Evolutionary conservation across 1,140 invertebrate genomes (phyloP).

Genomic region (Phocides pigmalion): DNA sequence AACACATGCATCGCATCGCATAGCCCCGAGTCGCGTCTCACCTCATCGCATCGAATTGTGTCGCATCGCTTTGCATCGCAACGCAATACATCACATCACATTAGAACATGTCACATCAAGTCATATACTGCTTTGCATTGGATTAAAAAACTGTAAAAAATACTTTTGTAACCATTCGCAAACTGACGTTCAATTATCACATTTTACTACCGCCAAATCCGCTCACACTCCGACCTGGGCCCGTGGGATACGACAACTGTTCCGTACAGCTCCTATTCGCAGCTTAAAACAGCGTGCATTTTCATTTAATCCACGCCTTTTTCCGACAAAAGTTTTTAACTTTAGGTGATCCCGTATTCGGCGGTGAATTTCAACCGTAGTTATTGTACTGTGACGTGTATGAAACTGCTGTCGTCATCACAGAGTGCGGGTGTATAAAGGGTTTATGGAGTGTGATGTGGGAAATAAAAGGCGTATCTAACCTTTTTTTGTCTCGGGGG

Average conservation of each 20-base stretch:
- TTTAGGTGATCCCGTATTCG: conserved; percentile 33
- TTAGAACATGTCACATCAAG: no score
- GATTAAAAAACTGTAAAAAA: no score
- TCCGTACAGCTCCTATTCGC: neutral
- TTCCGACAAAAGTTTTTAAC: conserved; percentile 35
- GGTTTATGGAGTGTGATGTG: conserved; percentile 13
- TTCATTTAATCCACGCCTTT: conserved; percentile 26
- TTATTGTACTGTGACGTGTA: conserved; percentile 5
- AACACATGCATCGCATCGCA: no score
- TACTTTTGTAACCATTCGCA: no score
- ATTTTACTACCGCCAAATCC: neutral
- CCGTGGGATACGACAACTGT: conserved; percentile 8
- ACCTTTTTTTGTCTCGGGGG: neutral
- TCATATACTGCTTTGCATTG: no score
- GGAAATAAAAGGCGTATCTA: neutral
- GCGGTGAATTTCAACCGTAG: conserved; percentile 17
- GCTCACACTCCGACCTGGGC: conserved; percentile 36
- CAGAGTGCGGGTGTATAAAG: conserved; percentile 7
- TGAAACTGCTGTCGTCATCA: neutral
- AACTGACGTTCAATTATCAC: neutral
- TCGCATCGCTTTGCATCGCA: no score
- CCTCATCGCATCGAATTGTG: no score
- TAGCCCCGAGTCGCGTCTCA: no score
- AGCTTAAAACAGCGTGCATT: conserved; percentile 27
- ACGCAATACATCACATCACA: no score